phyloP scores from a whole-genome alignment of 37 sponge, comb jelly and placozoan genomes.

The Spongilla lacustris region DNA sequence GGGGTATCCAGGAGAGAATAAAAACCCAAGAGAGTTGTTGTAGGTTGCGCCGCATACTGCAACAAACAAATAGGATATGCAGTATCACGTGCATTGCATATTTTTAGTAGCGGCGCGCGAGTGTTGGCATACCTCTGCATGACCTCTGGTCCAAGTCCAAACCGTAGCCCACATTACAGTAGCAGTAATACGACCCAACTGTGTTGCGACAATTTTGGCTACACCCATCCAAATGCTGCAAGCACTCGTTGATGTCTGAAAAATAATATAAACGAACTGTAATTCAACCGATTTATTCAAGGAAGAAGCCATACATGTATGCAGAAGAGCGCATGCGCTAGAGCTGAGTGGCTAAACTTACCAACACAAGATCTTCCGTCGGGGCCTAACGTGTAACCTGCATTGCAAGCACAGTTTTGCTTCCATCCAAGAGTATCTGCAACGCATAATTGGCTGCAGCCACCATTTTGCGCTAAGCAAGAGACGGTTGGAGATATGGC shows the following conservation, averaged over 20 bases:
- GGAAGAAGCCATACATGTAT: no score
- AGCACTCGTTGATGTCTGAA: constrained; percentile 29
- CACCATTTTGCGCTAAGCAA: constrained; percentile 34
- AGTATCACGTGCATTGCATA: no score
- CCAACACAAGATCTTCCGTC: constrained; percentile 21
- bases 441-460: constrained; percentile 43
- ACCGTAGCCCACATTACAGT: constrained; percentile 29
- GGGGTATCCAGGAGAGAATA: constrained; percentile 44
- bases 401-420: constrained; percentile 20
- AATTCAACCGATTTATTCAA: no score
- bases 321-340: background rate
- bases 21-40: constrained; percentile 10
- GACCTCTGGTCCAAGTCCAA: constrained; percentile 1
- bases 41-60: constrained; percentile 25
- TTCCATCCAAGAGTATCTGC: background rate
- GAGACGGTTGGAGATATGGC: background rate
- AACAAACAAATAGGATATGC: no score
- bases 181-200: constrained; percentile 42
- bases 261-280: background rate
- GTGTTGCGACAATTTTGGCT: constrained; percentile 38
- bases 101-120: no score
- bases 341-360: no score
- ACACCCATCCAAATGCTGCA: background rate
- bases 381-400: constrained; percentile 22
- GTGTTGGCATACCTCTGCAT: constrained; percentile 28